Percentiles rank a stretch among this genome's conserved stretches.
phyloP scores from a whole-genome alignment of 2,888 invertebrate species.

The Leucozona laternaria region DNA sequence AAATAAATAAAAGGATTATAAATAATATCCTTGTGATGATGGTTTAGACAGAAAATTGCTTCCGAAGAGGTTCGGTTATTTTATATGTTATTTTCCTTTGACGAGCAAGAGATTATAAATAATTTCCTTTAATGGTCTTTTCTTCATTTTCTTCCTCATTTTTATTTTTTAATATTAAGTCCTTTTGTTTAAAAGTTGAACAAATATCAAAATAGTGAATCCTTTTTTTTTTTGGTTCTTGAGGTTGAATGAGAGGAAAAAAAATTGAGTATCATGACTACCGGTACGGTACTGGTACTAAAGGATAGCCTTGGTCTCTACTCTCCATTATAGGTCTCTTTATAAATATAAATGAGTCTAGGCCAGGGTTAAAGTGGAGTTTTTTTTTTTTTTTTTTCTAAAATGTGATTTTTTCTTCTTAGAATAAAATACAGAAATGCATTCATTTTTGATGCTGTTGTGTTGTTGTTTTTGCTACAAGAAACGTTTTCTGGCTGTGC shows the following conservation, averaged over 20 bases:
- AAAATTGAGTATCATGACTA: neutral
- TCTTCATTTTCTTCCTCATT: neutral
- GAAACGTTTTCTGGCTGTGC: neutral
- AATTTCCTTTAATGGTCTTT: neutral
- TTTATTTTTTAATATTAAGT: conserved; percentile 43
- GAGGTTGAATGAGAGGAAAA: neutral
- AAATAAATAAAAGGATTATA: neutral
- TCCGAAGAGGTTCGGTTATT: neutral
- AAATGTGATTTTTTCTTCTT: neutral
- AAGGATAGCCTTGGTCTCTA: conserved; percentile 12
- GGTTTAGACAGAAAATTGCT: neutral
- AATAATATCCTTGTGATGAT: neutral
- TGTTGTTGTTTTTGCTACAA: neutral
- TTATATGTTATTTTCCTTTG: conserved; percentile 1
- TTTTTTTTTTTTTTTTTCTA: conserved; percentile 61
- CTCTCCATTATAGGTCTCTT: conserved; percentile 71
- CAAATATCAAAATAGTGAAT: conserved; percentile 53
- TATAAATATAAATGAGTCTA: conserved; percentile 84
- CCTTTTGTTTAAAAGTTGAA: conserved; percentile 48
- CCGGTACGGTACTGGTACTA: neutral
- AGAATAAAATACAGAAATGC: conserved; percentile 56
- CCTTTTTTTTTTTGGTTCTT: conserved; percentile 31
- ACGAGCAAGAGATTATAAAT: neutral
- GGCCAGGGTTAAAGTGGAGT: conserved; percentile 82
- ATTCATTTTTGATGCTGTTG: conserved; percentile 28